phyloP scores from a whole-genome alignment of 2,888 invertebrate genomes.

The Chironomus tentans region DNA sequence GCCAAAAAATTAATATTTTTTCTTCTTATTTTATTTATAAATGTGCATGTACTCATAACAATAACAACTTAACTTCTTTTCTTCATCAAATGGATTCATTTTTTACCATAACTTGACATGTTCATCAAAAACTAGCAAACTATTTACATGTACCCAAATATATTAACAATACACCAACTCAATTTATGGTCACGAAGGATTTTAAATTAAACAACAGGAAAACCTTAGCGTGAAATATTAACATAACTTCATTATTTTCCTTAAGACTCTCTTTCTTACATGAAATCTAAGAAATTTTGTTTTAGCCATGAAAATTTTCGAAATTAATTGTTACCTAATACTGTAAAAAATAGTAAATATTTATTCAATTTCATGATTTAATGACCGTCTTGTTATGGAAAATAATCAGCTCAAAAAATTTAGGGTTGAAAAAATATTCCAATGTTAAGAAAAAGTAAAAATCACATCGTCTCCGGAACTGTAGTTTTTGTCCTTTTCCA shows the following conservation, averaged over 20 bases:
- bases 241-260: neutral
- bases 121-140: neutral
- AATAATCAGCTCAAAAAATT: neutral
- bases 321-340: too few species aligned
- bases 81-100: neutral
- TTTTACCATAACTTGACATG: neutral
- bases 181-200: neutral
- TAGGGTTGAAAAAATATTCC: neutral
- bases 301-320: too few species aligned
- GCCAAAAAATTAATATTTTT: neutral
- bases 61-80: neutral
- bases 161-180: neutral
- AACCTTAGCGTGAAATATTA: neutral
- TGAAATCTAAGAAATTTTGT: too few species aligned
- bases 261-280: too few species aligned
- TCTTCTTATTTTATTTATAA: neutral
- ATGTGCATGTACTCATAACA: too few species aligned
- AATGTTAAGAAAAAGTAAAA: neutral
- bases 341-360: neutral
- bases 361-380: neutral
- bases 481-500: neutral
- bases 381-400: constrained; percentile 1
- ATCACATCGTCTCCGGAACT: neutral
- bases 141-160: neutral
- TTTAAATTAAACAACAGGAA: neutral